phyloP scores from a whole-genome alignment of 2,888 invertebrate species.

The Tortrix viridana region DNA sequence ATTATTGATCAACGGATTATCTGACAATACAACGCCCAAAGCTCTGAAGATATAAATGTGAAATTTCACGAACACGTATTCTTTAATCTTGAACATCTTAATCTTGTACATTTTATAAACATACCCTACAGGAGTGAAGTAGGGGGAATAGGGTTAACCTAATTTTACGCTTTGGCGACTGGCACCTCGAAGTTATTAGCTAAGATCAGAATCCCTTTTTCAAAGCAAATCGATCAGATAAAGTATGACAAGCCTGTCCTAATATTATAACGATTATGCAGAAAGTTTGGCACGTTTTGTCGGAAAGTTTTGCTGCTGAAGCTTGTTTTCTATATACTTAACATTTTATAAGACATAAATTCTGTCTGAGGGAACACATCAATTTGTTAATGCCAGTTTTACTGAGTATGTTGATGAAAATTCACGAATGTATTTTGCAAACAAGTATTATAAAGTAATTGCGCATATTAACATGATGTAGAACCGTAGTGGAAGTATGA shows the following conservation, averaged over 20 bases:
- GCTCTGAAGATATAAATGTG: too few species aligned
- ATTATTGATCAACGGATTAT: too few species aligned
- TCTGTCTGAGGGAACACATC: constrained; percentile 21
- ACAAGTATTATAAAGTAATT: too few species aligned
- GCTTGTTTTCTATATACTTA: constrained; percentile 27
- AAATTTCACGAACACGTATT: too few species aligned
- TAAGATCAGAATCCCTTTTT: neutral
- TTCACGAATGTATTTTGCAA: constrained; percentile 2
- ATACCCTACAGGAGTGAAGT: too few species aligned
- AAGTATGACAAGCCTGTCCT: constrained; percentile 4
- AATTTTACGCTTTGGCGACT: too few species aligned
- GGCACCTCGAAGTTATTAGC: neutral
- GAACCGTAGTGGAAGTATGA: too few species aligned
- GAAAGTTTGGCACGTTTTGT: constrained; percentile 16
- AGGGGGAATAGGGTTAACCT: too few species aligned
- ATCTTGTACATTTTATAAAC: too few species aligned
- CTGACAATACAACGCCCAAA: too few species aligned
- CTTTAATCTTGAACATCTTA: too few species aligned
- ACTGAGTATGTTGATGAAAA: constrained; percentile 8
- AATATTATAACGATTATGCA: constrained; percentile 1
- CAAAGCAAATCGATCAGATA: neutral
- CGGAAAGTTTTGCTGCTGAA: constrained; percentile 3
- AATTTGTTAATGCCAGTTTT: constrained; percentile 22
- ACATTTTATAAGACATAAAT: constrained; percentile 27
- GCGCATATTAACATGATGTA: too few species aligned